Evolutionary conservation across 2,888 invertebrate genomes (phyloP).

Genomic region (Keiferia lycopersicella): DNA sequence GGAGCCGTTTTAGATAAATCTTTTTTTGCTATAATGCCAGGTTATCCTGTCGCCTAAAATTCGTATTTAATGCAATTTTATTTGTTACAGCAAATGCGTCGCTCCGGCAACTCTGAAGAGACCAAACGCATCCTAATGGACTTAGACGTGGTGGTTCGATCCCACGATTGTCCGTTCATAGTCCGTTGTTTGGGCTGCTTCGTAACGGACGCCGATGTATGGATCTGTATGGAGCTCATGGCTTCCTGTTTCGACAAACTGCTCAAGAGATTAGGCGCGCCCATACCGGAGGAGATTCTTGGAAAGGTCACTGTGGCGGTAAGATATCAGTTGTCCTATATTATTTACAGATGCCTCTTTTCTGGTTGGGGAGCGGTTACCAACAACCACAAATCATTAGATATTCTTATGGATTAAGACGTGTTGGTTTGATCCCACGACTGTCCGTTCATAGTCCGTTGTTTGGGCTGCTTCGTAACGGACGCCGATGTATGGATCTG

Average conservation of each 20-base stretch:
- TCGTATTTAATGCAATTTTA: no score
- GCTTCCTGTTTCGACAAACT: slow-evolving; percentile 99
- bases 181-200: slow-evolving; percentile 99
- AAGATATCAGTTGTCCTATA: slow-evolving; percentile 45
- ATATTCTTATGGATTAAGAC: slow-evolving; percentile 99
- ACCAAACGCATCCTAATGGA: slow-evolving; percentile 99
- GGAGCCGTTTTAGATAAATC: no score
- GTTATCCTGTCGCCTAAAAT: no score
- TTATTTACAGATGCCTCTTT: no score
- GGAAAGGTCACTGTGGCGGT: slow-evolving; percentile 99
- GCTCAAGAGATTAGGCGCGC: slow-evolving; percentile 89
- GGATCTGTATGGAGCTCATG: slow-evolving; percentile 99
- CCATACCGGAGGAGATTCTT: slow-evolving; percentile 97
- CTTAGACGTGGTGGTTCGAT: slow-evolving; percentile 98
- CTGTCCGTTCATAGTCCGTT: slow-evolving; percentile 98
- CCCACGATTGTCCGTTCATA: slow-evolving; percentile 97
- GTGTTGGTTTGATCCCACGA: slow-evolving; percentile 99
- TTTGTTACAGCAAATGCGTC: slow-evolving; percentile 92
- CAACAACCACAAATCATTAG: no score
- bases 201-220: slow-evolving; percentile 98
- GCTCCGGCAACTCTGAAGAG: slow-evolving; percentile 97
- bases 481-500: slow-evolving; percentile 99
- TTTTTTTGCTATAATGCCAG: no score
- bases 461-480: slow-evolving; percentile 98
- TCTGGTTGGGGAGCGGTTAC: no score